Base-by-base conservation (phyloP, 2,888 invertebrate genomes). In the Anthophora plumipes region DNA sequence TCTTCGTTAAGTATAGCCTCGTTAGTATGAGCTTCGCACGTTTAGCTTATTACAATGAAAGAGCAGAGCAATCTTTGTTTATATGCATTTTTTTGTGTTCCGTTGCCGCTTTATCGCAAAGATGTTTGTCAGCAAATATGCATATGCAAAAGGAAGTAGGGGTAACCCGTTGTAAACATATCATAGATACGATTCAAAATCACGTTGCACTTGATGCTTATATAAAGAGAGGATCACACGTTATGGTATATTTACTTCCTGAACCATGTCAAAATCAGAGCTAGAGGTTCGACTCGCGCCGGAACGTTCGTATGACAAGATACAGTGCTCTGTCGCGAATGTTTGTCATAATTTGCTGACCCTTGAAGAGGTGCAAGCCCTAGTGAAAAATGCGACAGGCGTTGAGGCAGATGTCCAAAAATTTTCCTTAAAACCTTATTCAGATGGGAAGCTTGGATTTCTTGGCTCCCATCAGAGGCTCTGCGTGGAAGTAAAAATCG, bases 371-470 rank as follows among this genome's bases (percentile, higher is more conserved):
- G 80, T 87, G 7, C 63, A 83, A 20, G 74, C 67, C 5, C 14
- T 91, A 48, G 83, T 83, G 0, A 80, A 74, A 6, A 66, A 55
- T 8, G 73, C 80, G 2, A 39, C 84, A 37, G 71, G 43, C 20
- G 17, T 69, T 0, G 80, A 88, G 0, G 76, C 72, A 0, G 70
- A 89, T 39, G 67, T 91, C 4, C 7, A 89, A 0, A 81, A 88
- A 37, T 91, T 87, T 43, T 60, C 63, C 0, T 39, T 91, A 6
- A 74, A 80, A 48, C 66, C 88, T 0, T 92, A 90, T 70, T 88
- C 90, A 14, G 84, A 89, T 0, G 88, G 87, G 14, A 92, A 91
- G 71, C 71, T 91, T 0, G 93, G 92, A 25, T 90, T 85, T 63
- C 87, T 92, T 0, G 90, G 91, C 6, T 85, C 90, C 5, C 91